A percentile compares a stretch with the other conserved stretches of the same genome.
These are phyloP conservation scores for Chrysoperla carnea DNA, from an alignment of 1,140 invertebrate genomes.

Conservation along the genomic window DNA sequence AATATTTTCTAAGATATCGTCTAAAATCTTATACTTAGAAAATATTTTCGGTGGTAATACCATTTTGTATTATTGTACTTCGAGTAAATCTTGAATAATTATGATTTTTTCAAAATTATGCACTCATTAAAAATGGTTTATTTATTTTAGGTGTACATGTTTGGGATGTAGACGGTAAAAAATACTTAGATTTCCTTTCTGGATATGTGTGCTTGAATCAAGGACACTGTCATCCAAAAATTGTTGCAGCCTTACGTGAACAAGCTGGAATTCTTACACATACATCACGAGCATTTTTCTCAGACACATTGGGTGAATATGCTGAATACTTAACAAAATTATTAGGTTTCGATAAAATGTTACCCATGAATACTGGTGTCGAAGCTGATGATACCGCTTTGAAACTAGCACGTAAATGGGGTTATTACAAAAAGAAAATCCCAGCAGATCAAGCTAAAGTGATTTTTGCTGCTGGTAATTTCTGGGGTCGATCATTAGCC, in stretches of 20 bases:
- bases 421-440: slow-evolving; percentile 80
- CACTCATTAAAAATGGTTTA: no score
- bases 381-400: slow-evolving; percentile 93
- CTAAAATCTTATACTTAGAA: no score
- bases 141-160: slow-evolving; percentile 58
- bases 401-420: slow-evolving; percentile 91
- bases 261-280: slow-evolving; percentile 46
- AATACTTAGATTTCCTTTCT: slow-evolving; percentile 90
- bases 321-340: slow-evolving; percentile 82
- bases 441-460: slow-evolving; percentile 78
- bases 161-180: slow-evolving; percentile 92
- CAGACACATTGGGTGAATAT: slow-evolving; percentile 79
- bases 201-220: slow-evolving; percentile 98
- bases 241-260: slow-evolving; percentile 62
- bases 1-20: no score
- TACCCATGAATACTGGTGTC: slow-evolving; percentile 98
- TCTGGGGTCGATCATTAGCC: slow-evolving; percentile 92
- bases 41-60: no score
- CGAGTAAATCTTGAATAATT: no score
- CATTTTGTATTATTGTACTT: no score
- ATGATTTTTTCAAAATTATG: no score
- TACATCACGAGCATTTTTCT: slow-evolving; percentile 88
- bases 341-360: slow-evolving; percentile 85
- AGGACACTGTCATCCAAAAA: slow-evolving; percentile 94
- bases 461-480: slow-evolving; percentile 88